Conservation (phyloP, 1,140 invertebrate species). For the Asbolus verrucosus region DNA sequence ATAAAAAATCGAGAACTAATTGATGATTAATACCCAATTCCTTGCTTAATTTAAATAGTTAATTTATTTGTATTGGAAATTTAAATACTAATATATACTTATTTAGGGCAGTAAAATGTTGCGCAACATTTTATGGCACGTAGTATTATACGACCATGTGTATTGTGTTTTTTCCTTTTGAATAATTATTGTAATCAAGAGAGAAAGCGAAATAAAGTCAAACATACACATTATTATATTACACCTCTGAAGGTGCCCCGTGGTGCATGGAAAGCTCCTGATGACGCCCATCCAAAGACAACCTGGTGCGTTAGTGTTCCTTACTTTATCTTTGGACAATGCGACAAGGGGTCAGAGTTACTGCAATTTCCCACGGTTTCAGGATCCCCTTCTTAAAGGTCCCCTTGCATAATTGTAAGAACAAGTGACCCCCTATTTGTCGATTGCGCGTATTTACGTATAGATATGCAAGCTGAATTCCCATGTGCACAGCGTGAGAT, state of each 20-base stretch:
- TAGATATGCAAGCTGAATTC: constrained; percentile 42
- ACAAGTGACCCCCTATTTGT: constrained; percentile 40
- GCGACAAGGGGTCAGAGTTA: constrained; percentile 39
- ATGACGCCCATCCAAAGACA: constrained; percentile 30
- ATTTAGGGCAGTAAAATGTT: not conserved
- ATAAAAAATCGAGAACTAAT: constrained; percentile 18
- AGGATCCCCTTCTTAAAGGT: constrained; percentile 18
- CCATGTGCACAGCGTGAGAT: constrained; percentile 43
- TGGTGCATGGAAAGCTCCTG: constrained; percentile 18
- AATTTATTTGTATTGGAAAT: not conserved
- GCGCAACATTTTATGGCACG: not conserved
- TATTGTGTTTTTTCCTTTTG: too few relatives aligned
- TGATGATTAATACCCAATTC: constrained; percentile 8
- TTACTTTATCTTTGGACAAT: constrained; percentile 37
- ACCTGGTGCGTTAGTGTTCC: constrained; percentile 34
- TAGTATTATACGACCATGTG: not conserved
- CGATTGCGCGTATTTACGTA: constrained; percentile 40
- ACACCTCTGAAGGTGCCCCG: constrained; percentile 33
- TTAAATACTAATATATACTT: too few relatives aligned
- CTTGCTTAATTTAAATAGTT: constrained; percentile 7
- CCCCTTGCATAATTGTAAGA: constrained; percentile 43
- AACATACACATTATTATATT: constrained; percentile 27
- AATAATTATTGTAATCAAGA: constrained; percentile 14
- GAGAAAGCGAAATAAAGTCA: constrained; percentile 25
- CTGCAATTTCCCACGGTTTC: constrained; percentile 36